Evolutionary conservation across 1,140 invertebrate species (phyloP).

Genomic region (Brachystomella parvula): DNA sequence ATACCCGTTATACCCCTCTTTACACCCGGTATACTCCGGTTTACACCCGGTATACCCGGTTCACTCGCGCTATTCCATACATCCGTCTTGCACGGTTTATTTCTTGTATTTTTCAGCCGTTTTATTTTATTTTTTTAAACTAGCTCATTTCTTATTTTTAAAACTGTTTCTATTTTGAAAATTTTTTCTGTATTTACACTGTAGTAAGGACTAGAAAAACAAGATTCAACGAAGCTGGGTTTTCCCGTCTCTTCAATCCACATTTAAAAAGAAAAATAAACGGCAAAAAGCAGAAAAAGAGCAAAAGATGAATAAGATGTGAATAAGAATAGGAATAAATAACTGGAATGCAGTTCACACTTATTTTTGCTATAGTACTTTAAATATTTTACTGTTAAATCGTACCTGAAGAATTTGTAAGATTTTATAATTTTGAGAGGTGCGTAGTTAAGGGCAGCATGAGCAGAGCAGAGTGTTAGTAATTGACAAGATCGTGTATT

Average conservation of each 20-base stretch:
- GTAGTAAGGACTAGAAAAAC: not conserved
- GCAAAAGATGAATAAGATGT: not conserved
- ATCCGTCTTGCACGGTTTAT: no score
- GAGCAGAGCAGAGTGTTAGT: conserved; percentile 12
- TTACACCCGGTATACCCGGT: no score
- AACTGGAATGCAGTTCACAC: no score
- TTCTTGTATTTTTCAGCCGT: not conserved
- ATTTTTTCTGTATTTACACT: not conserved
- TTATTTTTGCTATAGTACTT: no score
- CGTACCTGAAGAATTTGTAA: conserved; percentile 17
- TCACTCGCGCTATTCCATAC: no score
- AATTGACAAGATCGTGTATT: not conserved
- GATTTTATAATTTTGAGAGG: not conserved
- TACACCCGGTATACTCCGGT: no score
- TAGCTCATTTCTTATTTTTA: not conserved
- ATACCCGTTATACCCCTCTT: no score
- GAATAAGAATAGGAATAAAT: not conserved
- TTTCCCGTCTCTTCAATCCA: not conserved
- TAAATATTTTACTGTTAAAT: no score
- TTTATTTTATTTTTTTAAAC: not conserved
- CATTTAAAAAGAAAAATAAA: not conserved
- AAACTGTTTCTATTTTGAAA: not conserved
- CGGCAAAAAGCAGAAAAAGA: not conserved
- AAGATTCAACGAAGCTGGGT: no score
- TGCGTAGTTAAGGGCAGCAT: conserved; percentile 7